Base-by-base conservation (phyloP, 2,113 vertebrate genomes). In the Xiphophorus couchianus region DNA sequence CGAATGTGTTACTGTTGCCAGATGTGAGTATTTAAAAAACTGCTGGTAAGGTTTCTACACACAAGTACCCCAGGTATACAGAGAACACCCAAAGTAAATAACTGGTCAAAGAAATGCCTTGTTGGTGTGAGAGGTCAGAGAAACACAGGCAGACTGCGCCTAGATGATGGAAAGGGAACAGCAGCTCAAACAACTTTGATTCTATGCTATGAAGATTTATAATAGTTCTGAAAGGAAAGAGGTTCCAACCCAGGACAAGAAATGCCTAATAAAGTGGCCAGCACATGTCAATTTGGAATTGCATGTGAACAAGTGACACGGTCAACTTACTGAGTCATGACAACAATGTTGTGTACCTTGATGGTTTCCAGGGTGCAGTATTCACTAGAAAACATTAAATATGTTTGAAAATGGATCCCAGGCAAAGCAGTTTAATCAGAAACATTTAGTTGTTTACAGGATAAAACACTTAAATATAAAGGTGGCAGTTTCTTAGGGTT, bases 291-390 rank as follows among this genome's bases (percentile, higher is more conserved):
- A 54, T 19, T 22, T 9, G 19, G 17, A 22, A 22, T 4, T n/a
- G 31, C 12, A 69, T 39, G 25, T 27, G 39, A 42, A 42, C 14
- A 42, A 42, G 12, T 15, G 14, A 42, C 39, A 42, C 1, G 15
- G 48, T 54, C 48, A 75, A 95, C 94, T 95, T 82, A 95, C 94
- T 95, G 94, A 92, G 93, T 94, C 93, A 94, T 93, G 62, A 95
- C 91, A 77, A 95, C 94, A 22, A 95, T 94, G 87, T 95, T 94
- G 89, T 95, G 94, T 31, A 95, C 94, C 78, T 92, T 95, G 42
- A 95, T 94, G 61, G 88, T 87, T 39, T 85, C 78, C 84, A 95
- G 42, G 31, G 93, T 95, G 83, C 94, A 95, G 90, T 94, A 95
- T 79, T 92, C 91, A 44, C 94, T 95, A 86, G 4, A 78, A 5